Base-by-base conservation (phyloP, 2,113 vertebrate genomes). In the Carlito syrichta region DNA sequence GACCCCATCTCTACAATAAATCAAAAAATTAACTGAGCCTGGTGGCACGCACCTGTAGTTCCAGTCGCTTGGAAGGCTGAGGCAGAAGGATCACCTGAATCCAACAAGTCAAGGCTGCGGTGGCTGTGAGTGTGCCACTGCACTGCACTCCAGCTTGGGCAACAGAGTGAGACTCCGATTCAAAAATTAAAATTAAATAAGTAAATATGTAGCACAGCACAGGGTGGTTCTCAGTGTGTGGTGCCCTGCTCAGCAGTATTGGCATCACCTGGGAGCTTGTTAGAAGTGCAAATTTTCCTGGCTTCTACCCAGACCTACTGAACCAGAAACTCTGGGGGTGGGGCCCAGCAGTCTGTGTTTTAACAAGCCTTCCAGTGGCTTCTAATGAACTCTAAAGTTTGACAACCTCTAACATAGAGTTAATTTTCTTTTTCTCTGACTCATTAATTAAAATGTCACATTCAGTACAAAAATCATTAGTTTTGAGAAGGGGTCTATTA, bases 391-490 rank as follows among this genome's bases (percentile, higher is more conserved):
- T 9, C 52, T 66, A 22, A 63, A 71, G 8, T 87, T 69, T 88
- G 73, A 95, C 54, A 83, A 91, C n/a, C 68, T 56, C 23, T 54
- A 32, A 58, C 30, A 66, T 3, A 23, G 86, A 92, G 68, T 76
- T n/a, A n/a, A n/a, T n/a, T 89, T 77, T 45, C 43, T 81, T 69
- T 71, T 58, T 76, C 88, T 88, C 20, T 30, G 23, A 43, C 54
- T 83, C 38, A 45, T 56, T 58, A 54, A 90, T 94, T 84, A 89
- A 87, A 97, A 54, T 38, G n/a, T 78, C 69, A n/a, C 20, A 77
- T 58, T 11, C 63, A 76, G 38, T 54, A 62, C 14, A 69, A 58
- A 8, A 50, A 22, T 20, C 11, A 20, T 63, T 86, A 32, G 48
- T 60, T 89, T 86, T 48, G 52, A 85, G 23, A 90, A 93, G 48